phyloP scores from a whole-genome alignment of 2,113 vertebrate species.

The Otus sunia region DNA sequence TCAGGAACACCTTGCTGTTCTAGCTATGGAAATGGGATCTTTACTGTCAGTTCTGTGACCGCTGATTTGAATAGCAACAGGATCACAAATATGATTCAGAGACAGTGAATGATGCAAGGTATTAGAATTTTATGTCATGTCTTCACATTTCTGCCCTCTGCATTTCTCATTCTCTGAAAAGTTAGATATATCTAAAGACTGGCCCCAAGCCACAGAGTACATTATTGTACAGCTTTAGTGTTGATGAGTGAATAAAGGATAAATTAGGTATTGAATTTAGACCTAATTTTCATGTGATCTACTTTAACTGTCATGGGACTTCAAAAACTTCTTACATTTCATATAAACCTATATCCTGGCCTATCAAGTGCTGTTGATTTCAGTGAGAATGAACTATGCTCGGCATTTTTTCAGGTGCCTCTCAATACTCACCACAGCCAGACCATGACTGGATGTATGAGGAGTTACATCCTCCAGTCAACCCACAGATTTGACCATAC shows the following conservation, averaged over 20 bases:
- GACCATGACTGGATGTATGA: accelerated
- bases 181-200: neutral
- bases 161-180: neutral
- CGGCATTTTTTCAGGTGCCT: neutral
- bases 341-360: neutral
- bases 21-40: neutral
- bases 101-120: neutral
- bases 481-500: neutral
- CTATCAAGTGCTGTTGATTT: neutral
- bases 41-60: neutral
- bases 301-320: neutral
- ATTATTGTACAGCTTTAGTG: neutral
- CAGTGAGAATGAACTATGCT: neutral
- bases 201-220: neutral
- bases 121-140: neutral
- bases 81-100: neutral
- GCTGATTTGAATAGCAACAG: neutral
- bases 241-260: neutral
- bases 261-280: neutral
- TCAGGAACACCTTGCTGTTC: neutral
- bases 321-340: neutral
- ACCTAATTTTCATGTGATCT: neutral
- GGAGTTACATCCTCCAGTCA: neutral
- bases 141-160: neutral
- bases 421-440: neutral